Evolutionary conservation across 2,888 invertebrate species (phyloP).

Genomic region (Podotricha telesiphe): DNA sequence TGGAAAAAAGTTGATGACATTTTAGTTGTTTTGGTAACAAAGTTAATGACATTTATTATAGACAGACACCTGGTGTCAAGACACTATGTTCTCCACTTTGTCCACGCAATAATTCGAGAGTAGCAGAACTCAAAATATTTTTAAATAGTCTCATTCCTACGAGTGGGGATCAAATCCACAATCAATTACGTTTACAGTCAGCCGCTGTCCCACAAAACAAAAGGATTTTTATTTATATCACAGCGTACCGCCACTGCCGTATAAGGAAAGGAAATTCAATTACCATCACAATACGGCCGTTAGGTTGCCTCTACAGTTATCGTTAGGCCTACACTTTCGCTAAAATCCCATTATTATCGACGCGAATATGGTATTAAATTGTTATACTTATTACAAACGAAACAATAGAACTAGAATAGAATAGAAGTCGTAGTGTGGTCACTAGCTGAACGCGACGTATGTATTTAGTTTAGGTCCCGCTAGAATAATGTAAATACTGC

Average conservation of each 20-base stretch:
- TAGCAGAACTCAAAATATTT: too few species aligned
- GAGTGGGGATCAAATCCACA: too few species aligned
- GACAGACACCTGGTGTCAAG: too few species aligned
- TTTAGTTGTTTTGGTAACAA: not conserved
- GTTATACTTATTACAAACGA: not conserved
- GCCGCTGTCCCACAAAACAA: not conserved
- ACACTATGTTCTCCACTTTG: too few species aligned
- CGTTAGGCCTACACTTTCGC: conserved; percentile 23
- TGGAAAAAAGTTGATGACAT: not conserved
- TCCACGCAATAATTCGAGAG: too few species aligned
- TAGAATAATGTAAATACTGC: too few species aligned
- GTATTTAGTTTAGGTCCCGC: too few species aligned
- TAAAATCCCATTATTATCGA: conserved; percentile 15
- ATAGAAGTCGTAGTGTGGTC: not conserved
- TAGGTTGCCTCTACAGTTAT: conserved; percentile 32
- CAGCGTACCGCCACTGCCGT: conserved; percentile 22
- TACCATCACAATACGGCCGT: conserved; percentile 59
- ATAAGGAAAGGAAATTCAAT: conserved; percentile 67
- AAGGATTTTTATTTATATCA: conserved; percentile 2
- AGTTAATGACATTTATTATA: not conserved
- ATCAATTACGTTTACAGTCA: too few species aligned
- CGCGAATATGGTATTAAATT: conserved; percentile 12
- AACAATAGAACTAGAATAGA: not conserved
- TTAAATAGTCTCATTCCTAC: too few species aligned
- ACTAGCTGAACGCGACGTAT: too few species aligned